Conservation (phyloP, 2,888 invertebrate species). For the Tenthredo livida region DNA sequence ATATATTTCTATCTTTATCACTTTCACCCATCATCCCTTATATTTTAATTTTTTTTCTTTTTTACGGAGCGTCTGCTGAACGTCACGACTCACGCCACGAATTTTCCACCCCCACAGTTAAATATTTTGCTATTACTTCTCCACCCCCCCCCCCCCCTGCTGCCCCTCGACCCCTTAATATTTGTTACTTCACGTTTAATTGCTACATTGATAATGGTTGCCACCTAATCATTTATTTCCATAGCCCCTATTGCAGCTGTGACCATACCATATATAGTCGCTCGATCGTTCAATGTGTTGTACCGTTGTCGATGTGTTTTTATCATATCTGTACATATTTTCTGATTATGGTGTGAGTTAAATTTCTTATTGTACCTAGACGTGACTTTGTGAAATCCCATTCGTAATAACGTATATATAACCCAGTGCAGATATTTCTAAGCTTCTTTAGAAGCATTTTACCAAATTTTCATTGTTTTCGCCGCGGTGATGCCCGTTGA, state of each 20-base stretch:
- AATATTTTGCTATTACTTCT: conserved; percentile 44
- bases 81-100: conserved; percentile 42
- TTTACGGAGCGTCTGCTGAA: conserved; percentile 38
- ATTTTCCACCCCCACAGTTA: conserved; percentile 22
- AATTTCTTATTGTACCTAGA: conserved; percentile 72
- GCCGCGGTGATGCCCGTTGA: conserved; percentile 13
- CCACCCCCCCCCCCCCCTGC: conserved; percentile 69
- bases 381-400: conserved; percentile 59
- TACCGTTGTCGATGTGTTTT: conserved; percentile 78
- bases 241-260: conserved; percentile 70
- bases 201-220: conserved; percentile 47
- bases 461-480: conserved; percentile 20
- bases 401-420: conserved; percentile 52
- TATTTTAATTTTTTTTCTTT: neutral
- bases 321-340: conserved; percentile 61
- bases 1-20: neutral
- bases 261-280: conserved; percentile 75
- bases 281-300: conserved; percentile 78
- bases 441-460: conserved; percentile 40
- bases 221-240: conserved; percentile 47
- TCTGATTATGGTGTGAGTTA: conserved; percentile 75
- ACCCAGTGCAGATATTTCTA: conserved; percentile 76
- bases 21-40: neutral
- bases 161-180: conserved; percentile 77
- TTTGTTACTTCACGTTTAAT: conserved; percentile 51